phyloP scores from a whole-genome alignment of 2,113 vertebrate genomes.

The Clarias gariepinus region DNA sequence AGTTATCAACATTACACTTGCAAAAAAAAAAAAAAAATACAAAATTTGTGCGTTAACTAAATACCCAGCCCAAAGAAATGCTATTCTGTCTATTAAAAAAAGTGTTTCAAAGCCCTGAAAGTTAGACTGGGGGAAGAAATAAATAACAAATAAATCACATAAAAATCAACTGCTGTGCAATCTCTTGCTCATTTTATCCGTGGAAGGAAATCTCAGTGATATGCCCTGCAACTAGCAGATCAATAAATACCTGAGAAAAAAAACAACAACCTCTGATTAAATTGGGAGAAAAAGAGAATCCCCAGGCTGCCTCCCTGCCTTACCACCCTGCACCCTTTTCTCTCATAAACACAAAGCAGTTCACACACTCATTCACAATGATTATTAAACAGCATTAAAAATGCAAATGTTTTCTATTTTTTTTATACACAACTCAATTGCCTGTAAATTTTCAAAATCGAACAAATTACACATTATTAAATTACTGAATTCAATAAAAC shows the following conservation, averaged over 20 bases:
- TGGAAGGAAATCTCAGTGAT: conserved; percentile 37
- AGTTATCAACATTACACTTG: neutral
- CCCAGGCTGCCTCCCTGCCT: neutral
- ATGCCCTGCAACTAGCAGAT: conserved; percentile 44
- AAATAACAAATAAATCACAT: conserved; percentile 4
- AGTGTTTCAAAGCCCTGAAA: neutral
- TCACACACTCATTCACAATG: neutral
- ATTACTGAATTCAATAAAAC: neutral
- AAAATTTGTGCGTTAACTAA: neutral
- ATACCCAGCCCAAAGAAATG: neutral
- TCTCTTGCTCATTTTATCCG: conserved; percentile 36
- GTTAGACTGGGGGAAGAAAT: neutral
- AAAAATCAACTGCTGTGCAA: conserved; percentile 9
- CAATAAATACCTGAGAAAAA: conserved; percentile 49
- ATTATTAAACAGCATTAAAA: neutral
- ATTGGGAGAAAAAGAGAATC: conserved; percentile 21
- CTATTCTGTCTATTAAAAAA: neutral
- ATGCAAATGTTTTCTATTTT: neutral
- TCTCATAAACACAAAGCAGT: conserved; percentile 3
- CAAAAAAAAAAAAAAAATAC: neutral
- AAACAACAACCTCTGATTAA: conserved; percentile 47
- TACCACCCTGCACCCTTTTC: neutral
- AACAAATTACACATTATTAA: neutral
- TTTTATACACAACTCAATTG: neutral
- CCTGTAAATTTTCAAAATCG: neutral